phyloP scores from a whole-genome alignment of 2,113 vertebrate species.

The Neomonachus schauinslandi region DNA sequence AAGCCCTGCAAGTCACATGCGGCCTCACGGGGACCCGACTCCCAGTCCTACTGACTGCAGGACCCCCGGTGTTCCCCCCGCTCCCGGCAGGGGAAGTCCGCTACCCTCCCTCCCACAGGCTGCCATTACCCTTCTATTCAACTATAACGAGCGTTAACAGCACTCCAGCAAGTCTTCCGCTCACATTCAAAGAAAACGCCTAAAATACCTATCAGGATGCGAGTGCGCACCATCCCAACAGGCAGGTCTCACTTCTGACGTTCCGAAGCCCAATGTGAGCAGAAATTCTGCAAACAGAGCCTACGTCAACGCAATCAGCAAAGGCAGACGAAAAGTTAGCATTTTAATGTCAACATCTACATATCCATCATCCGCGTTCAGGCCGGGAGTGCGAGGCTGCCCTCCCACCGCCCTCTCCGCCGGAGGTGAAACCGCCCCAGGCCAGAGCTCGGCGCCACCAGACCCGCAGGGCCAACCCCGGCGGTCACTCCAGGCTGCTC shows the following conservation, averaged over 20 bases:
- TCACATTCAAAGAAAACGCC: background rate
- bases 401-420: background rate
- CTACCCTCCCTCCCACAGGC: too few relatives aligned
- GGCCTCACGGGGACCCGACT: too few relatives aligned
- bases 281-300: background rate
- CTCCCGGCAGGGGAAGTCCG: too few relatives aligned
- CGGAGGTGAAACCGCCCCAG: background rate
- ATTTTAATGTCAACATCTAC: background rate
- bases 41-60: too few relatives aligned
- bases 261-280: background rate
- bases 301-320: background rate
- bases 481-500: background rate
- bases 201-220: background rate
- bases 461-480: background rate
- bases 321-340: background rate
- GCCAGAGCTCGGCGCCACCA: too few relatives aligned
- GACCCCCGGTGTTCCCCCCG: too few relatives aligned
- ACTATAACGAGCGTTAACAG: background rate
- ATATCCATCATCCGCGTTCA: background rate
- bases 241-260: background rate
- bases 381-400: too few relatives aligned
- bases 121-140: too few relatives aligned
- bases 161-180: background rate
- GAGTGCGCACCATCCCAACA: background rate
- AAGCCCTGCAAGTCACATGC: background rate